phyloP scores from a whole-genome alignment of 2,888 invertebrate species.

The Cryptophagus acutangulus region DNA sequence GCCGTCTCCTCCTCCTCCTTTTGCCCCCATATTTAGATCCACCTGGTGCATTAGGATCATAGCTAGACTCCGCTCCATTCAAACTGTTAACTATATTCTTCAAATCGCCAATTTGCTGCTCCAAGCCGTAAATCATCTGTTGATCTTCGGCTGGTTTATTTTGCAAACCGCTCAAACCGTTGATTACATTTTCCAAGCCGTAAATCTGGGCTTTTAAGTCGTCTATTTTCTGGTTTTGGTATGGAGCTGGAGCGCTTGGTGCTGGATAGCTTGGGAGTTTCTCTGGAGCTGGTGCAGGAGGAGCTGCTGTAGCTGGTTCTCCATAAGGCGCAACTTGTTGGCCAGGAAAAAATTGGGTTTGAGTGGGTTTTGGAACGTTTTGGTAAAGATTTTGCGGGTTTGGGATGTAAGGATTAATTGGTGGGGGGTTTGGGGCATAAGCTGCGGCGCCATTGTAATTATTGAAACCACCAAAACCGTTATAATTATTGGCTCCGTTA shows the following conservation, averaged over 20 bases:
- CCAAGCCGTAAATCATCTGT: slow-evolving; percentile 32
- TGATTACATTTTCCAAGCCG: slow-evolving; percentile 37
- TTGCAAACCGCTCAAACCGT: slow-evolving; percentile 33
- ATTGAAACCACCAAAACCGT: no score
- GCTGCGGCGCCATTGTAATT: no score
- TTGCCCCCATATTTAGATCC: slow-evolving; percentile 10
- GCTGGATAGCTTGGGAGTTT: slow-evolving; percentile 29
- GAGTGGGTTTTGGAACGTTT: background rate
- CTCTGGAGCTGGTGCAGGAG: slow-evolving; percentile 19
- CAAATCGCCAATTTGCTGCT: slow-evolving; percentile 38
- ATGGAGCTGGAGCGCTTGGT: slow-evolving; percentile 7
- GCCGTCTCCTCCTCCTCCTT: background rate
- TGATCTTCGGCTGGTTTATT: slow-evolving; percentile 38
- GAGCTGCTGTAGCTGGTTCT: slow-evolving; percentile 5
- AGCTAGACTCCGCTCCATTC: slow-evolving; percentile 9
- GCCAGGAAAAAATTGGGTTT: slow-evolving; percentile 18
- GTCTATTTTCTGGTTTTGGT: slow-evolving; percentile 27
- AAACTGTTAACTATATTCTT: slow-evolving; percentile 30
- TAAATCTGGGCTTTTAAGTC: slow-evolving; percentile 39
- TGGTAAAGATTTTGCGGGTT: slow-evolving; percentile 2
- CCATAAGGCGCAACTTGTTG: slow-evolving; percentile 3
- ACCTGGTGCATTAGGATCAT: slow-evolving; percentile 1
- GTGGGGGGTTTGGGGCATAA: background rate
- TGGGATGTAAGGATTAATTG: background rate
- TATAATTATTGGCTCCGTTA: no score